These are phyloP conservation scores for Rallus limicola DNA, from an alignment of 2,113 vertebrate species.

Conservation along the genomic window DNA sequence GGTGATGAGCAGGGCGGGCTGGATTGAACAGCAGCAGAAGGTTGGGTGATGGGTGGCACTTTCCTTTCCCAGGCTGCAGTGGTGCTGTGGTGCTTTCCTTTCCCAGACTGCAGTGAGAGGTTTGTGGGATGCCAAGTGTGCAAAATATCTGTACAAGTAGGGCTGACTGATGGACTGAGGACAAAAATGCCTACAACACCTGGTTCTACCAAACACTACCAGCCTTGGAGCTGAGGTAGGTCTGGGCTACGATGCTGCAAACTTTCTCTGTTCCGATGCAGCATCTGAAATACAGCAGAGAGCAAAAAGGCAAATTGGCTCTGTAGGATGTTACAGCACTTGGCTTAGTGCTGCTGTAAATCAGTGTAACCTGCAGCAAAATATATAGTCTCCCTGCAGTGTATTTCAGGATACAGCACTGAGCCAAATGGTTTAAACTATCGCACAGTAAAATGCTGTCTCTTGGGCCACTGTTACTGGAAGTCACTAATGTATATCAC, in stretches of 20 bases:
- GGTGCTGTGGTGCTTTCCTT: neutral
- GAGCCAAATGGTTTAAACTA: slow-evolving; percentile 45
- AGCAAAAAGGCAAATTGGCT: slow-evolving; percentile 10
- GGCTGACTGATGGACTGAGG: fast-evolving
- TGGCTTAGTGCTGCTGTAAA: slow-evolving; percentile 25
- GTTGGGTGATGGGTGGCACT: neutral
- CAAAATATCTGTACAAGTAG: neutral
- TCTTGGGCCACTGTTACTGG: slow-evolving; percentile 52
- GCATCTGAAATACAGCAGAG: neutral
- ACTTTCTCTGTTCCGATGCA: neutral
- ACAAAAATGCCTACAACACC: neutral
- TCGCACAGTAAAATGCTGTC: slow-evolving; percentile 41
- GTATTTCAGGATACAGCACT: slow-evolving; percentile 10
- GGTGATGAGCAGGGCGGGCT: neutral
- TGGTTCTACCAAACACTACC: neutral
- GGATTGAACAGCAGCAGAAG: neutral
- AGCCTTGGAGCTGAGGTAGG: neutral
- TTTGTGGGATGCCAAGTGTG: neutral
- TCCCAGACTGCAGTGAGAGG: neutral
- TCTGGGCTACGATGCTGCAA: neutral
- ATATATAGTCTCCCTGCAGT: slow-evolving; percentile 6
- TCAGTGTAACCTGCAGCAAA: slow-evolving; percentile 41
- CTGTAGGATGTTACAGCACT: slow-evolving; percentile 16
- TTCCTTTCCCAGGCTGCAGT: neutral
- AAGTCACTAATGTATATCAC: slow-evolving; percentile 61